Evolutionary conservation across 2,888 invertebrate genomes (phyloP).

Genomic region (Mantis religiosa): DNA sequence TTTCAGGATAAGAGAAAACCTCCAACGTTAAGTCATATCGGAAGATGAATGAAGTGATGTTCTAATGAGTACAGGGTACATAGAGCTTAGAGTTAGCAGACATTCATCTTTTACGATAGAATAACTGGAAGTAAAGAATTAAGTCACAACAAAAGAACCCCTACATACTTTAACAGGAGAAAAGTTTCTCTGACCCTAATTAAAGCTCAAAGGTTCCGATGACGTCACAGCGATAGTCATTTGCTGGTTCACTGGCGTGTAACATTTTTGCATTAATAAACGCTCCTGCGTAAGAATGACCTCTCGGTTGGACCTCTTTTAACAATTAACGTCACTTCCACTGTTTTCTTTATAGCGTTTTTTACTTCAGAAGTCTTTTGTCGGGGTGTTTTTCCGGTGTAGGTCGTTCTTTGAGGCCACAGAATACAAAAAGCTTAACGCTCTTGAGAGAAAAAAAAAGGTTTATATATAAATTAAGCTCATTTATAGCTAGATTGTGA

Average conservation of each 20-base stretch:
- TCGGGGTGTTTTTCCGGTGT: background rate
- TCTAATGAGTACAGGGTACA: too few relatives aligned
- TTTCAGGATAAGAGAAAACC: too few relatives aligned
- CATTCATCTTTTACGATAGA: too few relatives aligned
- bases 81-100: too few relatives aligned
- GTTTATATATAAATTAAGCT: too few relatives aligned
- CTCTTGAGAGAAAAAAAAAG: too few relatives aligned
- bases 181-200: background rate
- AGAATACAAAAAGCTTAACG: background rate
- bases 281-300: background rate
- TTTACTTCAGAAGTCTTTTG: background rate
- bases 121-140: too few relatives aligned
- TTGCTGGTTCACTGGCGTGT: background rate
- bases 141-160: too few relatives aligned
- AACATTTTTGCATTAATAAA: background rate
- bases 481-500: too few relatives aligned
- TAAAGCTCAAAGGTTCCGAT: background rate
- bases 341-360: background rate
- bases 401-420: background rate
- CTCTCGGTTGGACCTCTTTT: background rate
- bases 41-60: too few relatives aligned
- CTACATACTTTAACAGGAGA: too few relatives aligned
- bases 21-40: too few relatives aligned
- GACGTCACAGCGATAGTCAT: background rate
- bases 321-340: background rate